phyloP scores from a whole-genome alignment of 2,113 vertebrate species.

The Numenius arquata region DNA sequence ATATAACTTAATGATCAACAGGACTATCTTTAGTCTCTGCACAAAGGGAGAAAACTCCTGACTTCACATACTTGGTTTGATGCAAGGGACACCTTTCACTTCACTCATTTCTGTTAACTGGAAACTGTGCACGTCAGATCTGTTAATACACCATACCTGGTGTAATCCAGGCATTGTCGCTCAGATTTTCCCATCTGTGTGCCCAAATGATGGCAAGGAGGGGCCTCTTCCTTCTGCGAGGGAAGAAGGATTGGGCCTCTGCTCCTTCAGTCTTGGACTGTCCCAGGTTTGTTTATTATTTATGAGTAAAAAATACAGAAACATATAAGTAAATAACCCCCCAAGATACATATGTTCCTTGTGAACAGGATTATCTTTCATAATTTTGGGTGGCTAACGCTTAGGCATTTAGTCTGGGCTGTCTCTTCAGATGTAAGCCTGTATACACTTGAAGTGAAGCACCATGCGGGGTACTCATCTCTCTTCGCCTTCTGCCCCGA shows the following conservation, averaged over 20 bases:
- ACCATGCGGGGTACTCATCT: fast-evolving
- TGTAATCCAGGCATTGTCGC: neutral
- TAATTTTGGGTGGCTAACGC: neutral
- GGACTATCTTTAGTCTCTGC: neutral
- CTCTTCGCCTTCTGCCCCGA: fast-evolving
- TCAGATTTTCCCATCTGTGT: neutral
- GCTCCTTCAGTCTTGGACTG: neutral
- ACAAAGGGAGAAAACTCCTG: neutral
- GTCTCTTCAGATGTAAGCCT: neutral
- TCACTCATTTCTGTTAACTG: neutral
- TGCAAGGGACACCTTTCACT: neutral
- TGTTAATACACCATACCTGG: neutral
- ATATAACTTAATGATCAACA: neutral
- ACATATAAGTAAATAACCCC: fast-evolving
- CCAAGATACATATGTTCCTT: neutral
- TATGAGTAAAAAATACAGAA: neutral
- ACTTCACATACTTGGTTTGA: neutral
- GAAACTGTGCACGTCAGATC: neutral
- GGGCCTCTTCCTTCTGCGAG: neutral
- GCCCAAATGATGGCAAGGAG: neutral
- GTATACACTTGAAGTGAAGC: neutral
- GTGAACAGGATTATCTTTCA: neutral
- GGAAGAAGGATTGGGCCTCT: neutral
- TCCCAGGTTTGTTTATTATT: neutral
- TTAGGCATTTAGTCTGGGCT: neutral